Percentiles rank a stretch among this genome's conserved stretches.
Evolutionary conservation across 2,113 vertebrate genomes (phyloP).

Genomic region (Nettapus auritus): DNA sequence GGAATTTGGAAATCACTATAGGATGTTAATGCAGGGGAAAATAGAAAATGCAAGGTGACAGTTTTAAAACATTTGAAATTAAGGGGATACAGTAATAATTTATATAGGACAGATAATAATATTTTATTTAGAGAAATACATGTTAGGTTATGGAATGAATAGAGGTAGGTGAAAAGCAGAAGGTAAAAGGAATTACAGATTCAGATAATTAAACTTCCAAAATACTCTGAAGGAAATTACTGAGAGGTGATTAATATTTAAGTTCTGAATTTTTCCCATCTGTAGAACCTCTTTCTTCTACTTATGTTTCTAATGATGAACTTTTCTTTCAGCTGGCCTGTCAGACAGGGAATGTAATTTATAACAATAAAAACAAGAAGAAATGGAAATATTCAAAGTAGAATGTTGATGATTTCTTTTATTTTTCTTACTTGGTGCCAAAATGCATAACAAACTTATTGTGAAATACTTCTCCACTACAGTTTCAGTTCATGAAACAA

Average conservation of each 20-base stretch:
- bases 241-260: background rate
- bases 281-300: background rate
- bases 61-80: conserved; percentile 55
- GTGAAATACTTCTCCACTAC: background rate
- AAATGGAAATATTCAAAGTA: background rate
- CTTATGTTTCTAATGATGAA: background rate
- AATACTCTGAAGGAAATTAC: background rate
- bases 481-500: background rate
- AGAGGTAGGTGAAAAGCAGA: background rate
- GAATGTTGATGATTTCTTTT: background rate
- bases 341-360: background rate
- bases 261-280: background rate
- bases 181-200: background rate
- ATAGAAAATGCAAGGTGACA: conserved; percentile 31
- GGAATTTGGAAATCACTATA: conserved; percentile 51
- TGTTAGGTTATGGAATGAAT: background rate
- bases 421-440: background rate
- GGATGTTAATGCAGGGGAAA: conserved; percentile 44
- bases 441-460: background rate
- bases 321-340: background rate
- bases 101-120: background rate
- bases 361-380: background rate
- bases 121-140: background rate
- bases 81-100: conserved; percentile 28
- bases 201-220: background rate